Evolutionary conservation across 2,797 vertebrate species (phyloP), one percentile per base, ranked within the genome.

Genomic region (Chanos chanos): DNA sequence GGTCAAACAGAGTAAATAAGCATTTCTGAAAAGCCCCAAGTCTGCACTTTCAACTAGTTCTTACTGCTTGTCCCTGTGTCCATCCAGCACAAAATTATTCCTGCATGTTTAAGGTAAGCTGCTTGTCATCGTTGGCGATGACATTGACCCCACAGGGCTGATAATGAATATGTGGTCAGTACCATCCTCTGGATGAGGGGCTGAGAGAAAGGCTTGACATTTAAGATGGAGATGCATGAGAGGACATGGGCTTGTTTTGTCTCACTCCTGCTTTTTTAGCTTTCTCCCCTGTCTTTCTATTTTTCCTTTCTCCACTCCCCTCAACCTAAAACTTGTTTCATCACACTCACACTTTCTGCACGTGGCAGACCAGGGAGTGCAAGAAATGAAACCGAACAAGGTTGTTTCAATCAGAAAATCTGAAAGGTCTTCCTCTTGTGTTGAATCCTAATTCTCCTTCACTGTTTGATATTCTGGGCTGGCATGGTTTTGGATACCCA

Each of bases 91-190:
- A n/a, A n/a, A n/a, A n/a, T n/a, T n/a, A n/a, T n/a, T n/a, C n/a
- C n/a, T n/a, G n/a, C n/a, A n/a, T n/a, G n/a, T n/a, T n/a, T n/a
- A n/a, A n/a, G n/a, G n/a, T n/a, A n/a, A n/a, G n/a, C n/a, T n/a
- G n/a, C n/a, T n/a, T n/a, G n/a, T n/a, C n/a, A n/a, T n/a, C n/a
- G n/a, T n/a, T n/a, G n/a, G n/a, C n/a, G n/a, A n/a, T n/a, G n/a
- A n/a, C n/a, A n/a, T n/a, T n/a, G n/a, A n/a, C n/a, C n/a, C n/a
- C n/a, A n/a, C 77, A 74, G 70, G 83, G 86, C 82, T 88, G 86
- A 88, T 88, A 84, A 83, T 88, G 89, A 89, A 89, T 86, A 85
- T 89, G 90, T 90, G 82, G 87, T 89, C 86, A 87, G 77, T 31
- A 37, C n/a, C 83, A 60, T 77, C 76, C 71, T 85, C 81, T 69